Percentiles rank a stretch among this genome's conserved stretches.
These are phyloP conservation scores for Heliconius cydno DNA, from an alignment of 2,888 invertebrate species.

Conservation along the genomic window DNA sequence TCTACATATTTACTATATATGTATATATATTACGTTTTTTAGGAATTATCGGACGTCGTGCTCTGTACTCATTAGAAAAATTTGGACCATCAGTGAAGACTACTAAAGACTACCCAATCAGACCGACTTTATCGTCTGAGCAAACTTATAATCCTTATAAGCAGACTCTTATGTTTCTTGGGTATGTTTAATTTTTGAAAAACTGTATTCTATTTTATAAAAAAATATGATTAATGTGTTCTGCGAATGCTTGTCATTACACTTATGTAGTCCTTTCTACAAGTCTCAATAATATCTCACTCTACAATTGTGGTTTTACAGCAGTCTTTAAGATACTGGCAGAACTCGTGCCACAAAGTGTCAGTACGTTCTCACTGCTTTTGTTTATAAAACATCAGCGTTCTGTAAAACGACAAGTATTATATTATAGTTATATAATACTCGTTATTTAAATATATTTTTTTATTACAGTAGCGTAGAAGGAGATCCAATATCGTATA, in stretches of 20 bases:
- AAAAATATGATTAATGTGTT: too few relatives aligned
- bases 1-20: not conserved
- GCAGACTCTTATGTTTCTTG: conserved; percentile 75
- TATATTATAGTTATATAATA: not conserved
- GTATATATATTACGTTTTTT: conserved; percentile 23
- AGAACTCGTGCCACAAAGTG: too few relatives aligned
- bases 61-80: conserved; percentile 67
- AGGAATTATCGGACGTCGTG: conserved; percentile 74
- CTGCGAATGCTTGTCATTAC: too few relatives aligned
- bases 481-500: conserved; percentile 77
- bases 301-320: too few relatives aligned
- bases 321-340: too few relatives aligned
- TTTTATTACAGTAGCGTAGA: conserved; percentile 63
- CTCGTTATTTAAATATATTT: not conserved
- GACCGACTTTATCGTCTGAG: conserved; percentile 67
- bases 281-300: too few relatives aligned
- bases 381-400: too few relatives aligned
- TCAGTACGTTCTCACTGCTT: too few relatives aligned
- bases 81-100: conserved; percentile 73
- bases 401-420: too few relatives aligned
- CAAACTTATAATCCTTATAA: conserved; percentile 78
- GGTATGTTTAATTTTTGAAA: conserved; percentile 57
- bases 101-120: conserved; percentile 65
- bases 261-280: too few relatives aligned
- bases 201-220: not conserved